phyloP scores from a whole-genome alignment of 2,797 vertebrate genomes.

The Hozukius guyotensis region DNA sequence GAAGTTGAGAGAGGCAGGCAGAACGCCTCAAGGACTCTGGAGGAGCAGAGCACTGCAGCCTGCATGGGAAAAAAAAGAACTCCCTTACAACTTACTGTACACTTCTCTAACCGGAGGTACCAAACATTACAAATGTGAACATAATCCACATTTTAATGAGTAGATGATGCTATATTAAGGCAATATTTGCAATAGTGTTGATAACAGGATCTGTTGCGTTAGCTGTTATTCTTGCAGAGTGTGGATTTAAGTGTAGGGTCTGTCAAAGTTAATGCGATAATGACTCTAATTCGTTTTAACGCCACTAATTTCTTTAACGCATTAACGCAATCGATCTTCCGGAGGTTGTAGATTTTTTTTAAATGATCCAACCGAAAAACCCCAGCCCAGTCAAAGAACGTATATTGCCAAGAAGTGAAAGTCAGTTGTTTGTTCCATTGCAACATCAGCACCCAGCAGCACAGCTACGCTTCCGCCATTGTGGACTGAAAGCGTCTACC shows the following conservation, averaged over 20 bases:
- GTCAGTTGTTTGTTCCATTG: too few relatives aligned
- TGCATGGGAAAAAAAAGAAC: slow-evolving; percentile 68
- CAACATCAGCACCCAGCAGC: too few relatives aligned
- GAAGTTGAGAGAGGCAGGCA: slow-evolving; percentile 82
- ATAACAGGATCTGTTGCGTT: slow-evolving; percentile 48
- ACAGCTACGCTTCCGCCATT: too few relatives aligned
- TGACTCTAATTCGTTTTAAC: accelerated
- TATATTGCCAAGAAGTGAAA: too few relatives aligned
- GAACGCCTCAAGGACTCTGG: slow-evolving; percentile 82
- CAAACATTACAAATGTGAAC: slow-evolving; percentile 81
- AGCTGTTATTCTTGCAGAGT: slow-evolving; percentile 10
- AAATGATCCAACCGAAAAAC: too few relatives aligned
- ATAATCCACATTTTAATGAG: slow-evolving; percentile 81
- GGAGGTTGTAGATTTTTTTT: too few relatives aligned
- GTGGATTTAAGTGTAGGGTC: neutral
- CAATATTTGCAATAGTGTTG: slow-evolving; percentile 82
- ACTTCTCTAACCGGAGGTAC: slow-evolving; percentile 78
- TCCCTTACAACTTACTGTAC: slow-evolving; percentile 76
- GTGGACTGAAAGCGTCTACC: too few relatives aligned
- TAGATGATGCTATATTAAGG: slow-evolving; percentile 79
- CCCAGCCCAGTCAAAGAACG: too few relatives aligned
- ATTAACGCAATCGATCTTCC: too few relatives aligned
- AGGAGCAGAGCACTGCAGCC: slow-evolving; percentile 75
- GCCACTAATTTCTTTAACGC: too few relatives aligned
- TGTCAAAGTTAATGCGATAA: too few relatives aligned